Conservation (phyloP, 2,888 invertebrate genomes). For the Tholera decimalis region DNA sequence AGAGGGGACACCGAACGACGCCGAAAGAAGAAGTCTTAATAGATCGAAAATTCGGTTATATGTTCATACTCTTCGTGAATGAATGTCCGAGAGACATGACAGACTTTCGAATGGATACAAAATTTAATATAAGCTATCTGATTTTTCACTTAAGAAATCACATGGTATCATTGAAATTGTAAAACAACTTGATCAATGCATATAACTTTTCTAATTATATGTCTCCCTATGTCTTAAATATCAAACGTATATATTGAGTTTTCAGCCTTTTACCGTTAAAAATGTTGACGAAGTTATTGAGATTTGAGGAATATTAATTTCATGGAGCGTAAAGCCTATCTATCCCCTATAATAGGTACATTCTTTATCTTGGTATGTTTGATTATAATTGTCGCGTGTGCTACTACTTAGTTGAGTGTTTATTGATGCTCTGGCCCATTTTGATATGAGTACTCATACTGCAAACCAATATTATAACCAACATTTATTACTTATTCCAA, state of each 20-base stretch:
- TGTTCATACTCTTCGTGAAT: neutral
- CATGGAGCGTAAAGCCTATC: constrained; percentile 39
- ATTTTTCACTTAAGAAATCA: constrained; percentile 9
- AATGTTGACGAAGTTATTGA: constrained; percentile 20
- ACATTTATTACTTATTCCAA: neutral
- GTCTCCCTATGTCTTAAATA: constrained; percentile 16
- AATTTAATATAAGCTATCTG: neutral
- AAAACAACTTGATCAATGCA: constrained; percentile 6
- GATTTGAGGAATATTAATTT: constrained; percentile 49
- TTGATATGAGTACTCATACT: constrained; percentile 1
- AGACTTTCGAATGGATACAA: constrained; percentile 12
- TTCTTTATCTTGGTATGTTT: constrained; percentile 11
- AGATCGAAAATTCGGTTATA: constrained; percentile 12
- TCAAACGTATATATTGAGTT: constrained; percentile 8
- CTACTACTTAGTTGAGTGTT: constrained; percentile 11
- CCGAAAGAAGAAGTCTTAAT: constrained; percentile 27
- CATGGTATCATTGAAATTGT: constrained; percentile 28
- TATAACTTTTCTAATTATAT: constrained; percentile 4
- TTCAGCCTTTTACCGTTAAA: constrained; percentile 4
- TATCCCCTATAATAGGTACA: constrained; percentile 11
- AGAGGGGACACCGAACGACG: constrained; percentile 26
- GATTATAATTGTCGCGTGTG: constrained; percentile 23
- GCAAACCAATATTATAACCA: neutral
- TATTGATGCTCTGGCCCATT: constrained; percentile 1
- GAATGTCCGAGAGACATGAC: neutral